phyloP scores from a whole-genome alignment of 2,113 vertebrate species.

The Nannospalax galili region DNA sequence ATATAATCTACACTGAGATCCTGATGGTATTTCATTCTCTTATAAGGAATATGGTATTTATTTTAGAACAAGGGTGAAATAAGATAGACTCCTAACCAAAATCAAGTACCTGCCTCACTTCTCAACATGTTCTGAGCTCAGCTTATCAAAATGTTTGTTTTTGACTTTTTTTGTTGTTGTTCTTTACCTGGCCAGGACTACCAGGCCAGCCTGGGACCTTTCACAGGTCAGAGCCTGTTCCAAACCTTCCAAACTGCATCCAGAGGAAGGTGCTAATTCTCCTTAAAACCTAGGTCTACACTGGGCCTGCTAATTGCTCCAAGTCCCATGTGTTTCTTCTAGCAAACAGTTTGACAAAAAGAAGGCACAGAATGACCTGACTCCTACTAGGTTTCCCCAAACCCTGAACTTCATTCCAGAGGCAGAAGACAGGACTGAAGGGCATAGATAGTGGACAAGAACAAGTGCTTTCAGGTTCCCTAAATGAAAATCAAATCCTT shows the following conservation, averaged over 20 bases:
- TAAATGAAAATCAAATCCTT: slow-evolving; percentile 28
- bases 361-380: background rate
- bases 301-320: slow-evolving; percentile 1
- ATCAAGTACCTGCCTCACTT: background rate
- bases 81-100: slow-evolving; percentile 25
- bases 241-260: slow-evolving; percentile 5
- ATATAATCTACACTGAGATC: background rate
- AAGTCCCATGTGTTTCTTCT: slow-evolving; percentile 26
- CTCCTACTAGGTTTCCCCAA: background rate
- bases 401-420: background rate
- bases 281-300: slow-evolving; percentile 18
- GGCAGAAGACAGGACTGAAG: background rate
- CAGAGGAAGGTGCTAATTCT: slow-evolving; percentile 61
- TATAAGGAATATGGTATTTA: background rate
- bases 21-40: background rate
- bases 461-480: background rate
- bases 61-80: slow-evolving; percentile 29
- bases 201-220: background rate
- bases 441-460: background rate
- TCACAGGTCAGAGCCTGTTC: background rate
- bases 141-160: slow-evolving; percentile 60
- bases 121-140: slow-evolving; percentile 20
- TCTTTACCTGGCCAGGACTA: background rate
- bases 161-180: background rate
- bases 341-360: slow-evolving; percentile 12